Base-by-base conservation (phyloP, 1,140 invertebrate genomes). In the Hyles vespertilio region DNA sequence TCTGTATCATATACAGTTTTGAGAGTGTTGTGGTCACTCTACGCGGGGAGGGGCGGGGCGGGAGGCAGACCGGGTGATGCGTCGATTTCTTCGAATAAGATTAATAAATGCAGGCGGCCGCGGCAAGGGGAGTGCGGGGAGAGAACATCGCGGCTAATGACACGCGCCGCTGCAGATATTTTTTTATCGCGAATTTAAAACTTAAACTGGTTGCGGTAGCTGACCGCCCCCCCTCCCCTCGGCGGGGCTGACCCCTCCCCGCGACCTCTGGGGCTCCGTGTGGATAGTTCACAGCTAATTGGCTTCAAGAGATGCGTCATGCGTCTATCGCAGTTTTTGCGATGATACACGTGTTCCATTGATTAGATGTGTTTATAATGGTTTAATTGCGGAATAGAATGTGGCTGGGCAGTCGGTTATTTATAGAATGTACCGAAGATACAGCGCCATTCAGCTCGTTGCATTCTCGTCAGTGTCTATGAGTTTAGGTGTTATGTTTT, bases 141-240 rank as follows among this genome's bases (percentile, higher is more conserved):
- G 63, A 70, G 69, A 66, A 70, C 70, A 70, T 69, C 69, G 74
- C 81, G 84, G 84, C 77, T 87, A 87, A 87, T 84, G 84, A 87
- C 84, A 87, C 84, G 75, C 74, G 78, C 71, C 71, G 78, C 70
- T 80, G 82, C 82, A 82, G 73, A 82, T 84, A 79, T 82, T 84
- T 84, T 65, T 83, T 87, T 84, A 84, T 83, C 81, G 80, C 80
- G 72, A 87, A 84, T 81, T 83, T 84, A 79, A 86, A 86, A 84
- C 73, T 70, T 73, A 80, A 84, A 83, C 81, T 84, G 79, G 83
- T 84, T 82, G 72, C 58, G 58, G 58, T 56, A 56, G 55, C 45
- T 46, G n/a, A 22, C 52, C 22, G 36, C 40, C 52, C 40, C 8
- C 12, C 3, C 48, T 11, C 12, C 48, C 10, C 3, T 5, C 48